Conservation (phyloP, 2,113 vertebrate genomes). For the human (Homo sapiens) region GRCh38 chr1:91617501-91618000, state of each 20-base stretch:
- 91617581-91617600: slow-evolving; percentile 52
- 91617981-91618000: neutral
- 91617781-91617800: slow-evolving; percentile 50
- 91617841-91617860: slow-evolving; percentile 39
- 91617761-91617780: slow-evolving; percentile 72
- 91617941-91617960: neutral
- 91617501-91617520: slow-evolving; percentile 66
- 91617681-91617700: slow-evolving; percentile 16
- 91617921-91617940: neutral
- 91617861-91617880: slow-evolving; percentile 56
- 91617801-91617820: slow-evolving; percentile 47
- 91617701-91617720: slow-evolving; percentile 46
- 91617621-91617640: slow-evolving; percentile 46
- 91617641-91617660: slow-evolving; percentile 67
- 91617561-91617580: slow-evolving; percentile 57
- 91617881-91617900: slow-evolving; percentile 6
- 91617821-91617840: slow-evolving; percentile 59
- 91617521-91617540: slow-evolving; percentile 4
- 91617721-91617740: slow-evolving; percentile 64
- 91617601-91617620: neutral
- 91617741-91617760: slow-evolving; percentile 54
- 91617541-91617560: slow-evolving; percentile 40
- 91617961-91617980: neutral
- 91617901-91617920: neutral
- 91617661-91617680: slow-evolving; percentile 79